A percentile compares a stretch with the other conserved stretches of the same genome.
Evolutionary conservation across 2,113 vertebrate genomes (phyloP).

Genomic region (Pollimyrus isidori): DNA sequence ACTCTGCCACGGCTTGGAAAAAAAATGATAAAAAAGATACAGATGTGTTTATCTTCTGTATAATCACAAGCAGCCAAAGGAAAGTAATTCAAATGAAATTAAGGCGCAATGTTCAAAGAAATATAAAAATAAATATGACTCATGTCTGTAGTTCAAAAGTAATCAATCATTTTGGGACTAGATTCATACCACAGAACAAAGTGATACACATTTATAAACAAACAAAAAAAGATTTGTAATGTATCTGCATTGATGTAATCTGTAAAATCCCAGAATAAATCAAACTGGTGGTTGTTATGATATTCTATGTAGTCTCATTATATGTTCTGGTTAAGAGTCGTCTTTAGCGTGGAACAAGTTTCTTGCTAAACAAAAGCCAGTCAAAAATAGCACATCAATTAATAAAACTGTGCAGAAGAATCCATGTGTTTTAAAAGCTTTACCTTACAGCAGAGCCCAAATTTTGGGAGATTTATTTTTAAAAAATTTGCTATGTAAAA

Average conservation of each 20-base stretch:
- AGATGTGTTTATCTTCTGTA: not conserved
- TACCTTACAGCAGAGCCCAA: not conserved
- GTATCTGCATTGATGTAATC: not conserved
- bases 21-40: not conserved
- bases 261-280: not conserved
- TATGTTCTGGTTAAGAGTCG: not conserved
- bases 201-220: not conserved
- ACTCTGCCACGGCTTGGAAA: not conserved
- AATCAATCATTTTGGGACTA: not conserved
- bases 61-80: not conserved
- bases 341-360: not conserved
- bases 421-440: not conserved
- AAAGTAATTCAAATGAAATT: not conserved
- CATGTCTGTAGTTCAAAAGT: not conserved
- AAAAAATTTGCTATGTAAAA: not conserved
- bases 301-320: not conserved
- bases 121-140: not conserved
- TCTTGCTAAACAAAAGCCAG: not conserved
- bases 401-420: not conserved
- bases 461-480: not conserved
- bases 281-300: not conserved
- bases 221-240: not conserved
- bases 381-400: too few relatives aligned
- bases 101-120: not conserved
- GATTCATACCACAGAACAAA: not conserved